Evolutionary conservation across 2,113 vertebrate genomes (phyloP).

Genomic region (Ceyx cyanopectus): DNA sequence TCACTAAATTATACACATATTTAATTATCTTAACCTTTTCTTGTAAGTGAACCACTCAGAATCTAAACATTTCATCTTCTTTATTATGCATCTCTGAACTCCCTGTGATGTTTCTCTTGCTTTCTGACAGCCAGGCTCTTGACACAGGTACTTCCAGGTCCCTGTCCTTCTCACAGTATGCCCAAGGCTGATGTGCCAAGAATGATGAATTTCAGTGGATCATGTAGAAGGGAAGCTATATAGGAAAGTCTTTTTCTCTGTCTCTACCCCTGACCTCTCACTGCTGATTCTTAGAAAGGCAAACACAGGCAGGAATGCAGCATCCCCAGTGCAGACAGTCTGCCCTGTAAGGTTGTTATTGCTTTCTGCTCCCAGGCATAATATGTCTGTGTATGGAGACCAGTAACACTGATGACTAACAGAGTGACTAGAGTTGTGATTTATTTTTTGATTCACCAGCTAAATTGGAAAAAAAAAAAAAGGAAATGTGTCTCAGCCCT

Average conservation of each 20-base stretch:
- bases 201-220: not conserved
- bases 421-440: not conserved
- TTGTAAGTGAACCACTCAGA: constrained; percentile 23
- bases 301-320: not conserved
- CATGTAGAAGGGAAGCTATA: not conserved
- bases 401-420: not conserved
- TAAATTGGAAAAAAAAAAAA: not conserved
- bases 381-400: not conserved
- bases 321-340: not conserved
- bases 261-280: not conserved
- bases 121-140: not conserved
- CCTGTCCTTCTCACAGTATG: not conserved
- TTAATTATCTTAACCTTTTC: constrained; percentile 52
- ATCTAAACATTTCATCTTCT: constrained; percentile 50
- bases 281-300: not conserved
- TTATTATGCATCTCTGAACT: constrained; percentile 39
- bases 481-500: not conserved
- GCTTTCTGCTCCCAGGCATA: not conserved
- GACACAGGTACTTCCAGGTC: not conserved
- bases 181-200: not conserved
- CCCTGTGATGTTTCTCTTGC: not conserved
- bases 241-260: not conserved
- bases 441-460: not conserved
- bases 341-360: not conserved
- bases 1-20: constrained; percentile 46